Conservation (phyloP, 2,113 vertebrate genomes). For the Mixornis gularis region DNA sequence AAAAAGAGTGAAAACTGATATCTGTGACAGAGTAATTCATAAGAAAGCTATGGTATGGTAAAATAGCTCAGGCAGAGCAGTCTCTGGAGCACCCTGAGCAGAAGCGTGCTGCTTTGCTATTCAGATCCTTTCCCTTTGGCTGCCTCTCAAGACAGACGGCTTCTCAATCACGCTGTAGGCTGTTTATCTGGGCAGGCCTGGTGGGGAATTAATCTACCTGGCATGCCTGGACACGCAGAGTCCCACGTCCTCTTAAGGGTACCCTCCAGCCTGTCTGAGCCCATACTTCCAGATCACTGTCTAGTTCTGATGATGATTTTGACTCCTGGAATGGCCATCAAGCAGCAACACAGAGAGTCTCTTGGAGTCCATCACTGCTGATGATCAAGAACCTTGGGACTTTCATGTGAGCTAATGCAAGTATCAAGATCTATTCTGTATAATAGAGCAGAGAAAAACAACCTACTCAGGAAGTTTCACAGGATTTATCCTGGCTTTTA, state of each 20-base stretch:
- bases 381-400: background rate
- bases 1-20: background rate
- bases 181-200: conserved; percentile 19
- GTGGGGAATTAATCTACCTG: background rate
- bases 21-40: background rate
- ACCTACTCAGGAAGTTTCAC: background rate
- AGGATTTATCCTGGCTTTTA: conserved; percentile 11
- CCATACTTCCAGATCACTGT: background rate
- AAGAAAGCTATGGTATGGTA: background rate
- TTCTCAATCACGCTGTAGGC: conserved; percentile 40
- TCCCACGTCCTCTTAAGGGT: background rate
- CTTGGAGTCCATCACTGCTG: background rate
- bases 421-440: background rate
- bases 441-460: background rate
- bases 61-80: background rate
- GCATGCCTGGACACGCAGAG: background rate
- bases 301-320: background rate
- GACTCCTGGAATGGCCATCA: conserved; percentile 4
- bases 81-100: background rate
- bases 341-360: background rate
- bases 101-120: background rate
- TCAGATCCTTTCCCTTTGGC: conserved; percentile 27
- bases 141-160: conserved; percentile 19
- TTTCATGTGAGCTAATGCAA: background rate
- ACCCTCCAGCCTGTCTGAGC: conserved; percentile 27